phyloP scores from a whole-genome alignment of 2,888 invertebrate genomes.

The Drosophila picticornis region DNA sequence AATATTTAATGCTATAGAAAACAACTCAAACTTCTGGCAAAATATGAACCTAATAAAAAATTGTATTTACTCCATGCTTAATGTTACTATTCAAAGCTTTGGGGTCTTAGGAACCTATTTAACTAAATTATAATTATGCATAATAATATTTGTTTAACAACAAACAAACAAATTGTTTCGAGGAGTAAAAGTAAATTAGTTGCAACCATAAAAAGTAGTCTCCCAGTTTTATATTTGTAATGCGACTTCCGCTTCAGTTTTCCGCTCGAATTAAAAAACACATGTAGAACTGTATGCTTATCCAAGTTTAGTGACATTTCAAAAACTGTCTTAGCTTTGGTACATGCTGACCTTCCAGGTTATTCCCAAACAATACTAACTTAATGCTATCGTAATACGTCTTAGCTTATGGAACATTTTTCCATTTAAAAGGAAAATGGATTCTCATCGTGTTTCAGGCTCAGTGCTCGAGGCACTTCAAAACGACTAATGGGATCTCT shows the following conservation, averaged over 20 bases:
- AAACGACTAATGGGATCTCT: constrained; percentile 87
- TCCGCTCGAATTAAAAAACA: background rate
- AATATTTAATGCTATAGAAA: background rate
- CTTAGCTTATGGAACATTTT: background rate
- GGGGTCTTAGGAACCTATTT: background rate
- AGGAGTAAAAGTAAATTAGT: background rate
- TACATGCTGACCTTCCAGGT: constrained; percentile 1
- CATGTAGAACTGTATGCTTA: constrained; percentile 20
- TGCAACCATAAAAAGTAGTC: background rate
- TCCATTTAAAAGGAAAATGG: constrained; percentile 62
- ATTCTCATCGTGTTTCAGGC: constrained; percentile 63
- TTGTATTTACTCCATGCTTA: background rate
- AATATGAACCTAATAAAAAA: background rate
- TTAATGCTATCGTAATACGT: background rate
- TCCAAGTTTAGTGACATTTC: constrained; percentile 24
- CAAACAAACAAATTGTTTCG: background rate
- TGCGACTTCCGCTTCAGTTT: background rate
- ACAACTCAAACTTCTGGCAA: background rate
- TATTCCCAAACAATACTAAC: background rate
- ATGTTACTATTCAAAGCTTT: background rate
- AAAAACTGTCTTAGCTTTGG: constrained; percentile 6
- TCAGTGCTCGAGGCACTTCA: constrained; percentile 85
- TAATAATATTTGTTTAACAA: background rate
- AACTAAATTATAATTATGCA: background rate
- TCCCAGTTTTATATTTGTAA: background rate